phyloP scores from a whole-genome alignment of 2,888 invertebrate species.

The Cephus sareptanus region DNA sequence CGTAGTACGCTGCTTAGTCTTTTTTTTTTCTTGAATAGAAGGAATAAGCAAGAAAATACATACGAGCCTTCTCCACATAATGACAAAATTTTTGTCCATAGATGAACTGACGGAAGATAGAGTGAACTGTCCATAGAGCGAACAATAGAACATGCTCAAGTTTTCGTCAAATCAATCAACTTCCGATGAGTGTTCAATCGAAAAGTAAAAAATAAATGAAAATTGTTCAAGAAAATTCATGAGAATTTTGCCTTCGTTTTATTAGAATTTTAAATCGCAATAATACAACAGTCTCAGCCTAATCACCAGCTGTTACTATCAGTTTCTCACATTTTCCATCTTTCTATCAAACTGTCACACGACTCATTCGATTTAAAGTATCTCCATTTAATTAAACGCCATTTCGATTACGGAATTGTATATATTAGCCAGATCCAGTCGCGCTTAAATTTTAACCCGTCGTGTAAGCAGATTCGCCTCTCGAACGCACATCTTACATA shows the following conservation, averaged over 20 bases:
- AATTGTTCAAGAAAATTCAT: neutral
- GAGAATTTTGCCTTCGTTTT: neutral
- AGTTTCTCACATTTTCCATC: neutral
- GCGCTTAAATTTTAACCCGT: neutral
- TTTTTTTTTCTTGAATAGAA: neutral
- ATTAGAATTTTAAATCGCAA: neutral
- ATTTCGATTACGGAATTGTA: neutral
- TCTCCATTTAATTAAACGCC: neutral
- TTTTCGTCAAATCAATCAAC: neutral
- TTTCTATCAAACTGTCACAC: neutral
- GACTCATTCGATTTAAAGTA: neutral
- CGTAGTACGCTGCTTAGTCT: neutral
- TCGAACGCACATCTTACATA: neutral
- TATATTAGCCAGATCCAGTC: neutral
- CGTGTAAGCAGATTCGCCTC: neutral
- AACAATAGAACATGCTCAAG: neutral
- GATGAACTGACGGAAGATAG: neutral
- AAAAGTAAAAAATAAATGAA: neutral
- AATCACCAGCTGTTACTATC: neutral
- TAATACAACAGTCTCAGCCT: neutral
- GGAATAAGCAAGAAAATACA: slow-evolving; percentile 1
- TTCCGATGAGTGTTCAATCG: neutral
- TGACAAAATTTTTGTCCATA: neutral
- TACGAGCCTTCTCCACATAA: neutral
- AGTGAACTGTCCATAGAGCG: neutral